Conservation (phyloP, 2,797 vertebrate species). For the Onychomys leucogaster region DNA sequence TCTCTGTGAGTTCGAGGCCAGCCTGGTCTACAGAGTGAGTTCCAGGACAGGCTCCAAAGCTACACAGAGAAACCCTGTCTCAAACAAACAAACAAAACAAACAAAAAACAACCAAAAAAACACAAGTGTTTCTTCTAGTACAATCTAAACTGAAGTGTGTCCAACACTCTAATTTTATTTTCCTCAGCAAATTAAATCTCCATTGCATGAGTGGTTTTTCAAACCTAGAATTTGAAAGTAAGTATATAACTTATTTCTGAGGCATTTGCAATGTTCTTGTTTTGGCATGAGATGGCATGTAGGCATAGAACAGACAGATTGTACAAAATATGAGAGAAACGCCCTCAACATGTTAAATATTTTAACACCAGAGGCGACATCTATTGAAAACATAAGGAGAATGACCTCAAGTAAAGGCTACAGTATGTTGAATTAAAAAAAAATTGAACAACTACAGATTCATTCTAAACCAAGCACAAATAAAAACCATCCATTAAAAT, state of each 20-base stretch:
- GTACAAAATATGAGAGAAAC: slow-evolving; percentile 8
- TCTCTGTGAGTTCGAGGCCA: no score
- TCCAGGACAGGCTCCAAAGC: no score
- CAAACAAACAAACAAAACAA: no score
- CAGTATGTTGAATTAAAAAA: not conserved
- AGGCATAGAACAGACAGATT: slow-evolving; percentile 34
- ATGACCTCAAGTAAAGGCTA: slow-evolving; percentile 36
- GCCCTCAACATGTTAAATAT: not conserved
- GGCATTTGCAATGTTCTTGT: slow-evolving; percentile 20
- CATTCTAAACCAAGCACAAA: not conserved
- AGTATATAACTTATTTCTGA: slow-evolving; percentile 37
- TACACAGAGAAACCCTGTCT: no score
- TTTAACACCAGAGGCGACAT: slow-evolving; percentile 7
- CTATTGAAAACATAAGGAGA: slow-evolving; percentile 60
- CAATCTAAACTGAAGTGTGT: not conserved
- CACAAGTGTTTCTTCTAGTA: not conserved
- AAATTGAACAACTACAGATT: not conserved
- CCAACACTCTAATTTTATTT: not conserved
- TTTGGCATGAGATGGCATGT: slow-evolving; percentile 59
- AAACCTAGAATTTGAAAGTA: slow-evolving; percentile 57
- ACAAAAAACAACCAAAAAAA: no score
- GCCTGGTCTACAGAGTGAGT: no score
- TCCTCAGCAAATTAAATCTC: slow-evolving; percentile 10
- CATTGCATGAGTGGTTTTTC: not conserved
- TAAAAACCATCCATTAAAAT: slow-evolving; percentile 34